phyloP scores from a whole-genome alignment of 2,113 vertebrate species.

The Phrynosoma blainvillii region DNA sequence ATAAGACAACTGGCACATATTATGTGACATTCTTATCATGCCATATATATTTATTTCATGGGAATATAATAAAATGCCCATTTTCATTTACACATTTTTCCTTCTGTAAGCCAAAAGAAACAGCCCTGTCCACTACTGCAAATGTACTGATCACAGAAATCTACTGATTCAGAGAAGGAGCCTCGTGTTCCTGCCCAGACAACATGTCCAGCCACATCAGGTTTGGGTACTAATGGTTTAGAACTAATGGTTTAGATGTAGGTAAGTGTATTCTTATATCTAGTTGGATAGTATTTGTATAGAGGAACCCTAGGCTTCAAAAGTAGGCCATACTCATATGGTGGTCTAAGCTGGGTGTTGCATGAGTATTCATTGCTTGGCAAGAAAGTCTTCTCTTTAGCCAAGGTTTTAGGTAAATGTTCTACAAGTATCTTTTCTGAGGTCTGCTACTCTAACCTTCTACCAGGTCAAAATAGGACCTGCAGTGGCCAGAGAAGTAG shows the following conservation, averaged over 20 bases:
- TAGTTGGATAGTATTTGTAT: not conserved
- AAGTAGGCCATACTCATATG: not conserved
- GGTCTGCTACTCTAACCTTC: not conserved
- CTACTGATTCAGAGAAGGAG: not conserved
- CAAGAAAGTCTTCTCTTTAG: not conserved
- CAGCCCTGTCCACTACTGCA: not conserved
- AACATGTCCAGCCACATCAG: not conserved
- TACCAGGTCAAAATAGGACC: not conserved
- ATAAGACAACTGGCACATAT: not conserved
- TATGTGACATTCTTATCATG: not conserved
- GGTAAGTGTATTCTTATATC: not conserved
- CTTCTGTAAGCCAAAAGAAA: not conserved
- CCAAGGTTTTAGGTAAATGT: not conserved
- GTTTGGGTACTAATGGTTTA: not conserved
- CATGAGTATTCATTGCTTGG: not conserved
- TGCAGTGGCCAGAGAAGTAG: not conserved
- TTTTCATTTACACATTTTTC: not conserved
- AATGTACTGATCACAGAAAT: not conserved
- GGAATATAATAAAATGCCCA: not conserved
- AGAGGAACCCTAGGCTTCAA: not conserved
- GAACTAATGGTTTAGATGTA: not conserved
- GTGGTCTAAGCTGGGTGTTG: not conserved
- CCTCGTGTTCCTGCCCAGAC: not conserved
- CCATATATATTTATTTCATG: not conserved
- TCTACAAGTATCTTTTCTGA: not conserved